Evolutionary conservation across 2,113 vertebrate genomes (phyloP).

Genomic region (Noctilio leporinus): DNA sequence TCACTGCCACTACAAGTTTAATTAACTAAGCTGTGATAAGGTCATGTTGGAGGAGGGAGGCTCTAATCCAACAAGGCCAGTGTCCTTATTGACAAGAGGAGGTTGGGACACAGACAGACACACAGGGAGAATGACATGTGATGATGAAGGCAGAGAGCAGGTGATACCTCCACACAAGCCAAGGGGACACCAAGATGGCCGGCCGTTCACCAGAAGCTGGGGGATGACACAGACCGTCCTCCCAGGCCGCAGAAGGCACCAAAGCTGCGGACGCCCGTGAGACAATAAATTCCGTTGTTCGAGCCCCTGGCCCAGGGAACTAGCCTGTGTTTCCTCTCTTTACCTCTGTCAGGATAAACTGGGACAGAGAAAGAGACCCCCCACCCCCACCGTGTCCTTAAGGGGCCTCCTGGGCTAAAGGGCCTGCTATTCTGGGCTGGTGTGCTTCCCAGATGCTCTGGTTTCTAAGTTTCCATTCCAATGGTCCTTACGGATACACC

Average conservation of each 20-base stretch:
- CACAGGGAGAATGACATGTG: rapidly evolving
- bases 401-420: too few relatives aligned
- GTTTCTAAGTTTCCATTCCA: not conserved
- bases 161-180: not conserved
- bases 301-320: not conserved
- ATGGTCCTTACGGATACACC: not conserved
- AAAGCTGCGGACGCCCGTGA: not conserved
- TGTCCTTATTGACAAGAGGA: not conserved
- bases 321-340: not conserved
- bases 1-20: not conserved
- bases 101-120: not conserved
- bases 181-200: not conserved
- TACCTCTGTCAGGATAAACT: not conserved
- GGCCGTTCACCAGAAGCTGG: not conserved
- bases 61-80: not conserved
- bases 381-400: rapidly evolving
- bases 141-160: not conserved
- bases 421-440: not conserved
- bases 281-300: too few relatives aligned
- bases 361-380: not conserved
- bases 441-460: not conserved
- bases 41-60: not conserved
- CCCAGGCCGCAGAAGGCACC: not conserved
- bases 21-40: not conserved
- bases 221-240: rapidly evolving